Base-by-base conservation (phyloP, 2,888 invertebrate genomes). In the Myopa tessellatipennis region DNA sequence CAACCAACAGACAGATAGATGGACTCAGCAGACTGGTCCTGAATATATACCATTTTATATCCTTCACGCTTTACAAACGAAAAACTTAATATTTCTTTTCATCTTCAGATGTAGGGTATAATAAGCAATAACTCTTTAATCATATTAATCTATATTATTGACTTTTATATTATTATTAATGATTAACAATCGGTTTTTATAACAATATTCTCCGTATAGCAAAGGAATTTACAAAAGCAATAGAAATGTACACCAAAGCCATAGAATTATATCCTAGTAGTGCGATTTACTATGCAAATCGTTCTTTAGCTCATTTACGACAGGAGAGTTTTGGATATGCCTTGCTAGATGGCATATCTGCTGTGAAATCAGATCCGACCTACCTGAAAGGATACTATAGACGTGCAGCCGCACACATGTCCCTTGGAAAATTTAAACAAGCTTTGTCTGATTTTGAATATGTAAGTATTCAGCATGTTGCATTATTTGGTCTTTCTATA, bases 351-450 rank as follows among this genome's bases (percentile, higher is more conserved):
- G 99, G 99, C 2, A 93, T 96, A 2, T 94, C 94, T 87, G 94
- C 99, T 2, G 95, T 99, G 77, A 95, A 96, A 88, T 89, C 97
- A 81, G 98, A 99, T 89, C 94, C 93, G 84, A 91, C 92, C 38
- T 99, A 98, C 88, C 92, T 98, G 38, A 99, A 99, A 91, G 99
- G 98, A 0, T 99, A 98, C 88, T 99, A 99, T 89, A 92, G 99
- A 85, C 92, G 99, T 86, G 99, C 99, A 0, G 97, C 97, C 3
- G 95, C 99, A 52, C 93, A 98, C 86, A 99, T 99, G 98, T 96
- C 98, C 40, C 90, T 99, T 86, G 98, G 99, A 83, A 98, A 98
- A 91, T 98, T 97, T 90, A 98, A 98, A 91, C 92, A 95, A 90
- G 99, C 99, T 12, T 92, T 99, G 82, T 95, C 94, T 89, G 99